Conservation (phyloP, 2,888 invertebrate genomes). For the Zaprionus obscuricornis region DNA sequence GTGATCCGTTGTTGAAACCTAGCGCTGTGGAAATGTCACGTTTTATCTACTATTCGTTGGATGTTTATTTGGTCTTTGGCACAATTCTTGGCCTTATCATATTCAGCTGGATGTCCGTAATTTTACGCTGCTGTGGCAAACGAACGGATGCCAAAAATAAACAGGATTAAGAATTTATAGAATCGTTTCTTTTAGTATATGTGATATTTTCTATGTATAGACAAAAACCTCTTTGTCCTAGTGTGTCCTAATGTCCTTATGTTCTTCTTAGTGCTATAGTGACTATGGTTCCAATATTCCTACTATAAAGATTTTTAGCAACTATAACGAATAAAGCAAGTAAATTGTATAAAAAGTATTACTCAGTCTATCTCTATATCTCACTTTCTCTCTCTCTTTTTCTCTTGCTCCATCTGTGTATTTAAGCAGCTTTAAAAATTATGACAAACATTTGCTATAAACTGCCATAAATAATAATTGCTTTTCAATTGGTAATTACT, state of each 20-base stretch:
- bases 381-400: too few species aligned
- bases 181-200: constrained; percentile 35
- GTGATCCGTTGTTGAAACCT: constrained; percentile 85
- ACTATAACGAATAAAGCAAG: too few species aligned
- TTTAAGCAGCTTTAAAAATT: too few species aligned
- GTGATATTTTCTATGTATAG: constrained; percentile 62
- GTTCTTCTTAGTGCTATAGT: constrained; percentile 23
- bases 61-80: constrained; percentile 72
- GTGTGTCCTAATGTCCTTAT: constrained; percentile 18
- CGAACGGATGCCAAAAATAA: constrained; percentile 49
- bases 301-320: too few species aligned
- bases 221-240: too few species aligned
- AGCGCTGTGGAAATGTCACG: constrained; percentile 80
- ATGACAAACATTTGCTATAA: too few species aligned
- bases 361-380: too few species aligned
- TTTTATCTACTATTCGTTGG: constrained; percentile 80
- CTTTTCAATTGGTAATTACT: too few species aligned
- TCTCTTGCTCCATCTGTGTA: too few species aligned
- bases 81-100: constrained; percentile 47
- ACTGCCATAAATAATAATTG: too few species aligned
- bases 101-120: constrained; percentile 68
- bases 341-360: too few species aligned
- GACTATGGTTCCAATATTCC: background rate
- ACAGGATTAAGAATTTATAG: constrained; percentile 46
- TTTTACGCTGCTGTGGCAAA: constrained; percentile 49